Conservation (phyloP, 2,888 invertebrate genomes). For the Molanna angustata region DNA sequence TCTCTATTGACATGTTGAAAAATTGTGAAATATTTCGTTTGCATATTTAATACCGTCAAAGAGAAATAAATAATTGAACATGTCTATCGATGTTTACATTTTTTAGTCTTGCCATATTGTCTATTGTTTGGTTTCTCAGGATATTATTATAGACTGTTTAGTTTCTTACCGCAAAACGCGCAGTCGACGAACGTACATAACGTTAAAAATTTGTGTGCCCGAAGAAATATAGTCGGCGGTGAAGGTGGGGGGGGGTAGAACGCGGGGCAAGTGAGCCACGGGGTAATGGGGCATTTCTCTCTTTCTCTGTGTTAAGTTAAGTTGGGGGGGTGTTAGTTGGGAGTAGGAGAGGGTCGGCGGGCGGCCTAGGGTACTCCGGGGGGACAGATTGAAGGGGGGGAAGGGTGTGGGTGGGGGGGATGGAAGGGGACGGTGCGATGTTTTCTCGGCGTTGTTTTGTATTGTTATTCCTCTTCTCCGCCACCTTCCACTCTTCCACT, state of each 20-base stretch:
- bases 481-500: no score
- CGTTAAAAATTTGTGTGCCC: constrained; percentile 25
- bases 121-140: no score
- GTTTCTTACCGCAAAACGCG: no score
- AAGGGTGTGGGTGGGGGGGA: neutral
- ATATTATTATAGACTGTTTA: no score
- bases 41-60: no score
- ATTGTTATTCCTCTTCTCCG: neutral
- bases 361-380: neutral
- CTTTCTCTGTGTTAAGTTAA: neutral
- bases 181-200: no score
- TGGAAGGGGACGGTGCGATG: neutral
- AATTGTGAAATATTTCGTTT: no score
- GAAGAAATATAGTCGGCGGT: constrained; percentile 22
- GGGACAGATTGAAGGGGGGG: neutral
- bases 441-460: neutral
- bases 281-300: constrained; percentile 6
- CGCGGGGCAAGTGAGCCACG: neutral
- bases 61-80: no score
- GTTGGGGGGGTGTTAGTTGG: neutral
- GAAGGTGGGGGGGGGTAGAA: constrained; percentile 4
- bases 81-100: no score
- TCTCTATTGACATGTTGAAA: no score
- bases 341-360: neutral
- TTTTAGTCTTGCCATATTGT: no score